A percentile compares a stretch with the other conserved stretches of the same genome.
Conservation (phyloP, 1,140 invertebrate species). For the Argopecten irradians region DNA sequence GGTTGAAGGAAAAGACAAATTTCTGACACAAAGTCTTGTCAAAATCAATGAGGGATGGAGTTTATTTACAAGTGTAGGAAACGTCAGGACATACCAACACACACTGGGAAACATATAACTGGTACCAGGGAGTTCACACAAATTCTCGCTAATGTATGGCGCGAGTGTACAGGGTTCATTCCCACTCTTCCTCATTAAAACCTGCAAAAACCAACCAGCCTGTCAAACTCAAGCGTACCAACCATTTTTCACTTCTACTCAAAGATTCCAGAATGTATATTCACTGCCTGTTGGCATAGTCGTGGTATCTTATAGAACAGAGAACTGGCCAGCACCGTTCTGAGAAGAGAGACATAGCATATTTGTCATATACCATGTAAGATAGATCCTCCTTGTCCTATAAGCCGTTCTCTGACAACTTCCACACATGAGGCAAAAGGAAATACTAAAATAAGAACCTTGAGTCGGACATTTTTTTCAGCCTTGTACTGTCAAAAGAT, state of each 20-base stretch:
- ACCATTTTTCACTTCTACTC: constrained; percentile 28
- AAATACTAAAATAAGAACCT: neutral
- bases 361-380: neutral
- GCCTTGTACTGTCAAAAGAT: constrained; percentile 4
- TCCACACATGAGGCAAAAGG: neutral
- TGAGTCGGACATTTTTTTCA: neutral
- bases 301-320: neutral
- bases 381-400: neutral
- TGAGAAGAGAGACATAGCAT: constrained; percentile 4
- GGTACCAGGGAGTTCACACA: neutral
- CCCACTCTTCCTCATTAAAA: constrained; percentile 34
- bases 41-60: constrained; percentile 28
- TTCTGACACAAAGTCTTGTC: constrained; percentile 34
- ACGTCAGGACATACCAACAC: constrained; percentile 7
- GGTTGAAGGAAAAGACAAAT: constrained; percentile 30
- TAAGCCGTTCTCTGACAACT: neutral
- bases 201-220: constrained; percentile 28
- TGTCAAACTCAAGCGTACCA: constrained; percentile 30
- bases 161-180: constrained; percentile 18
- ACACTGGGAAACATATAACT: neutral
- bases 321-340: neutral
- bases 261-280: constrained; percentile 12
- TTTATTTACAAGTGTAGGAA: constrained; percentile 5
- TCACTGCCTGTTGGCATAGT: neutral
- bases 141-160: neutral